Evolutionary conservation across 64 coral and sea anemone genomes (phyloP).

Genomic region (Pocillopora damicornis): DNA sequence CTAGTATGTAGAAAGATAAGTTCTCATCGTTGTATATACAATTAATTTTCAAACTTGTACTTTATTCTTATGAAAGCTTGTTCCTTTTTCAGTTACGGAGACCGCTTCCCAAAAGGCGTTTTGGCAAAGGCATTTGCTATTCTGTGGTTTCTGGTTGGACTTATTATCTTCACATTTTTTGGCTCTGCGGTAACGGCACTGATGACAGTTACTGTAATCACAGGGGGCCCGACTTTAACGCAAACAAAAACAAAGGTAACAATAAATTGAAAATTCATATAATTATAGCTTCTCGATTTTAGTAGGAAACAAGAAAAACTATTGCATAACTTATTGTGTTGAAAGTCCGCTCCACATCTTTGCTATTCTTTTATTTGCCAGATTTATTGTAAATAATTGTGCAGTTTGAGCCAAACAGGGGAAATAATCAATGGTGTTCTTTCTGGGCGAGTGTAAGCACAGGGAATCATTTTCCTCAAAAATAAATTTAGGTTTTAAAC

Average conservation of each 20-base stretch:
- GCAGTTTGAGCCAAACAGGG: too few relatives aligned
- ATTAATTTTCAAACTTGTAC: not conserved
- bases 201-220: conserved; percentile 36
- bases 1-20: too few relatives aligned
- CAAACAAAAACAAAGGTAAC: conserved; percentile 1
- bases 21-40: too few relatives aligned
- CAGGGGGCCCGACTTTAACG: not conserved
- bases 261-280: not conserved
- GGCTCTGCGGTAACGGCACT: conserved; percentile 5
- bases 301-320: too few relatives aligned
- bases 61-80: not conserved
- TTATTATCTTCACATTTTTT: conserved; percentile 11
- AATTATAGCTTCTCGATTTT: not conserved
- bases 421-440: too few relatives aligned
- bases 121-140: conserved; percentile 17
- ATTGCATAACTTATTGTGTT: too few relatives aligned
- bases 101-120: conserved; percentile 14
- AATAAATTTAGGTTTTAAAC: too few relatives aligned
- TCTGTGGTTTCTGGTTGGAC: conserved; percentile 11
- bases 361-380: too few relatives aligned
- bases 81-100: conserved; percentile 29
- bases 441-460: too few relatives aligned
- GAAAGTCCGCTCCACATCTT: too few relatives aligned
- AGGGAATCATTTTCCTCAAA: too few relatives aligned
- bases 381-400: too few relatives aligned